phyloP scores from a whole-genome alignment of 2,797 vertebrate species.

The Huso huso region DNA sequence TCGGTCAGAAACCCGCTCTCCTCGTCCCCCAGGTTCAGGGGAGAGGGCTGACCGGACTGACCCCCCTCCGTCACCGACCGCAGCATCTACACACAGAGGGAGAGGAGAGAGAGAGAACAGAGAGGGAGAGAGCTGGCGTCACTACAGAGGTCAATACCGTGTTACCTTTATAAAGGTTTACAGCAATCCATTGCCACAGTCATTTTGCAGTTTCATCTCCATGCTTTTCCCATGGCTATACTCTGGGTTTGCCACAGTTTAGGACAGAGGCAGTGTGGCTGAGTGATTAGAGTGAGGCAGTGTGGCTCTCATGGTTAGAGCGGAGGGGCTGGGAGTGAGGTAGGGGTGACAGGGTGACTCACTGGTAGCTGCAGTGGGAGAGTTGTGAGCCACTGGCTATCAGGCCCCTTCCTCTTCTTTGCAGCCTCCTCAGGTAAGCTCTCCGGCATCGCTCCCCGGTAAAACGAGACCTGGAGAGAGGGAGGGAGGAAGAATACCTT shows the following conservation, averaged over 20 bases:
- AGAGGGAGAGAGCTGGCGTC: not conserved
- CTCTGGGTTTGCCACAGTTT: no score
- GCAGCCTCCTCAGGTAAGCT: conserved; percentile 72
- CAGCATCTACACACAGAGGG: conserved; percentile 37
- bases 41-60: conserved; percentile 51
- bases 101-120: not conserved
- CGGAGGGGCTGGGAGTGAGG: not conserved
- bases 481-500: not conserved
- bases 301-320: no score
- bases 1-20: conserved; percentile 93
- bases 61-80: conserved; percentile 36
- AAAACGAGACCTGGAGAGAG: conserved; percentile 83
- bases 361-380: conserved; percentile 87
- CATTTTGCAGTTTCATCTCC: no score
- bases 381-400: conserved; percentile 83
- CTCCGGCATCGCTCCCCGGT: conserved; percentile 74
- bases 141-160: no score
- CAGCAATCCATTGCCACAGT: no score
- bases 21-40: conserved; percentile 82
- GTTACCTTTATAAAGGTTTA: no score
- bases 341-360: conserved; percentile 29
- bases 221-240: no score
- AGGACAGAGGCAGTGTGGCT: no score
- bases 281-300: no score
- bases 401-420: conserved; percentile 66